phyloP scores from a whole-genome alignment of 2,888 invertebrate genomes.

The Machimus atricapillus region DNA sequence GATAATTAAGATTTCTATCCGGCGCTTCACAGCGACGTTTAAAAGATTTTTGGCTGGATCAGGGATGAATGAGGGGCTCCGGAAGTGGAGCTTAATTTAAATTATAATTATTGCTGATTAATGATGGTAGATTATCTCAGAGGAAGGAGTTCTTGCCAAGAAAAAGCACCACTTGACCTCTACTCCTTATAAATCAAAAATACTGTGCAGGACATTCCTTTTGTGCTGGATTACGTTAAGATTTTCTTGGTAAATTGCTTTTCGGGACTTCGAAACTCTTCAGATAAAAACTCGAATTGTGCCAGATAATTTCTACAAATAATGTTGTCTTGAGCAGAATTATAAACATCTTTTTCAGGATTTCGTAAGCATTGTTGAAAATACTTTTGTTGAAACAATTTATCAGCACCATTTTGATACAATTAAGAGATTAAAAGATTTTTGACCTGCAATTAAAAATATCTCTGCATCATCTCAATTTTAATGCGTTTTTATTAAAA shows the following conservation, averaged over 20 bases:
- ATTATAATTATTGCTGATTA: conserved; percentile 22
- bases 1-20: conserved; percentile 22
- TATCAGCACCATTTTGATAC: background rate
- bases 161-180: background rate
- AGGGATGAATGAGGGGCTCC: background rate
- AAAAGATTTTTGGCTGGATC: background rate
- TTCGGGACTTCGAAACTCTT: background rate
- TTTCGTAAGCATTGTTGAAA: background rate
- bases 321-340: background rate
- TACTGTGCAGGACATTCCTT: background rate
- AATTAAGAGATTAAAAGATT: background rate
- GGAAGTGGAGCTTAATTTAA: background rate
- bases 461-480: too few relatives aligned
- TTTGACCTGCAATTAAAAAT: too few relatives aligned
- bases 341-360: background rate
- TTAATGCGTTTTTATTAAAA: too few relatives aligned
- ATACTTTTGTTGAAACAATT: background rate
- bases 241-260: background rate
- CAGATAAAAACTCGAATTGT: background rate
- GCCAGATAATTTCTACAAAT: background rate
- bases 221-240: background rate
- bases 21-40: background rate
- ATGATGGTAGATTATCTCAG: background rate
- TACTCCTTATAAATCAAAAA: background rate
- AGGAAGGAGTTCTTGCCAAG: background rate